Evolutionary conservation across 2,113 vertebrate genomes (phyloP), one percentile per base, ranked within the genome.

Genomic region (Lasiurus borealis): DNA sequence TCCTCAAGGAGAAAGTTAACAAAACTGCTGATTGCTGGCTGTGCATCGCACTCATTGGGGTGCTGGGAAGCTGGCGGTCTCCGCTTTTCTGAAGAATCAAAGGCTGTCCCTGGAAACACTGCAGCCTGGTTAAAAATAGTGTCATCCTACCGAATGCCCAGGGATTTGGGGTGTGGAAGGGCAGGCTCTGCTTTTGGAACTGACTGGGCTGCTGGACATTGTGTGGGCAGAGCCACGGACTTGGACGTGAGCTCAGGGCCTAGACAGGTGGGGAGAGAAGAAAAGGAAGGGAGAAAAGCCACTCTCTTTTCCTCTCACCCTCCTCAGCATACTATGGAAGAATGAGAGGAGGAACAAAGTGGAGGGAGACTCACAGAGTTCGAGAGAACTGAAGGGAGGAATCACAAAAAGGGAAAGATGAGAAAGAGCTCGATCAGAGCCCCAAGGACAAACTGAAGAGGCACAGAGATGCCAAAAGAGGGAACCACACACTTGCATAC

Each of bases 21-120:
- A 69, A 97, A 98, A 98, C 90, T 88, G 97, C 97, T 97, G 98
- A 98, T 92, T 85, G 62, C 62, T 2, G 36, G 82, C 62, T 90
- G 97, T 87, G 62, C 69, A 8, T 10, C 81, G 91, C 90, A 90
- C 95, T 95, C 91, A 46, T 4, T 31, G 0, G 0, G 96, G 88
- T 12, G 40, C 29, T 62, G 93, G 93, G 93, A 92, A 57, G 83
- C 12, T 50, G 96, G 83, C 40, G 11, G 52, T 48, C 5, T 76
- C 50, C 3, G 84, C 59, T 95, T 69, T 92, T 83, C 57, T 85
- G 93, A 19, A 83, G 93, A 50, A 85, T 92, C 83, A 85, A 81
- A 57, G 75, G 66, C 89, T 64, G 19, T 15, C 12, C 4, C 31
- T 10, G 72, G 78, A 88, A 96, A 91, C 46, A 82, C 0, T 40